Percentiles rank a stretch among this genome's conserved stretches.
Conservation (phyloP, 2,888 invertebrate genomes). For the Himalopsyche tibetana region DNA sequence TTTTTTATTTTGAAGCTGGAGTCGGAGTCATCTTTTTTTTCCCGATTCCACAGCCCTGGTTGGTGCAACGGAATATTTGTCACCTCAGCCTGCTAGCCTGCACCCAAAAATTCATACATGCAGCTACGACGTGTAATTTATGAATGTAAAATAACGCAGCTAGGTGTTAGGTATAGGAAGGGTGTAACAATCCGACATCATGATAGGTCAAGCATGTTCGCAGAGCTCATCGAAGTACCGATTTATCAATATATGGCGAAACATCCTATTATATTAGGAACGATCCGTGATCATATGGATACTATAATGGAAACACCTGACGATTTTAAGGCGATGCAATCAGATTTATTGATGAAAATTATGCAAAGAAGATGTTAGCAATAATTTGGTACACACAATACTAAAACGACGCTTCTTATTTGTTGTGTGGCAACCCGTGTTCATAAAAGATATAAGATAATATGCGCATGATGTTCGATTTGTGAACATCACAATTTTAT, state of each 20-base stretch:
- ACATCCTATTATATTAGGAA: constrained; percentile 24
- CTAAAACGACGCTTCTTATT: not conserved
- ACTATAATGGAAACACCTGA: not conserved
- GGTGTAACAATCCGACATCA: constrained; percentile 50
- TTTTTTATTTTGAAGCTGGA: too few relatives aligned
- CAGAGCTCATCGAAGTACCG: constrained; percentile 26
- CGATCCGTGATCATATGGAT: not conserved
- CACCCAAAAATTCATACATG: not conserved
- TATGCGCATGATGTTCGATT: too few relatives aligned
- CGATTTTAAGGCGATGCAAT: not conserved
- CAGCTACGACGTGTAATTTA: not conserved
- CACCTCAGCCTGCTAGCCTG: not conserved
- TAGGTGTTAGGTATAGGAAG: constrained; percentile 26
- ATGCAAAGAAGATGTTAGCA: not conserved
- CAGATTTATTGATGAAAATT: constrained; percentile 9
- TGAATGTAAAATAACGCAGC: not conserved
- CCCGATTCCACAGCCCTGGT: too few relatives aligned
- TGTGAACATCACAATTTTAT: too few relatives aligned
- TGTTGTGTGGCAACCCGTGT: too few relatives aligned
- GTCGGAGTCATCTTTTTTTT: too few relatives aligned
- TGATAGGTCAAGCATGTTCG: constrained; percentile 57
- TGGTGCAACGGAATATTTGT: not conserved
- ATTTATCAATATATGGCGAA: constrained; percentile 35
- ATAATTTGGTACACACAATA: not conserved
- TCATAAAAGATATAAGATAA: too few relatives aligned